These are phyloP conservation scores for Platalea minor DNA, from an alignment of 2,797 vertebrate species.

Conservation along the genomic window DNA sequence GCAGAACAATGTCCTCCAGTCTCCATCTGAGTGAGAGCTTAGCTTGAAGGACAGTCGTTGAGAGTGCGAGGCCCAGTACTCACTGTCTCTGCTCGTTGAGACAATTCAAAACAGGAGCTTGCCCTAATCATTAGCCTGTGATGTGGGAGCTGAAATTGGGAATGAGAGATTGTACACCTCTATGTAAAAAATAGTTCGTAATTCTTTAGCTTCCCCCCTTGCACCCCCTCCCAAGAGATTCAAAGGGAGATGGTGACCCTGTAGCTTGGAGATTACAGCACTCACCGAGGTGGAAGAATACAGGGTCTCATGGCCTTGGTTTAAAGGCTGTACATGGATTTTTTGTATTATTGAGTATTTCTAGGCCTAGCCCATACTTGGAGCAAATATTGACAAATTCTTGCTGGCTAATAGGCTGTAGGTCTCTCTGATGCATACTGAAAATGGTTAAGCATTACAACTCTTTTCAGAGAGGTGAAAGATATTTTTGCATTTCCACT, in stretches of 20 bases:
- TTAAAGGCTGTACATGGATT: background rate
- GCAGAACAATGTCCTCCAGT: background rate
- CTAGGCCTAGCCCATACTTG: background rate
- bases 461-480: background rate
- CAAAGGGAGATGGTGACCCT: background rate
- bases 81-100: background rate
- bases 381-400: background rate
- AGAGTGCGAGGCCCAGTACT: background rate
- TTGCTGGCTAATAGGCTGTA: background rate
- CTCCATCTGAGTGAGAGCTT: background rate
- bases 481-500: background rate
- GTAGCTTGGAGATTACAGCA: background rate
- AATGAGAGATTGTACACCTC: background rate
- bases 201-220: background rate
- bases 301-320: background rate
- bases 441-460: background rate
- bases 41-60: background rate
- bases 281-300: background rate
- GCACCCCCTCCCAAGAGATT: rapidly evolving
- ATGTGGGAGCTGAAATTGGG: background rate
- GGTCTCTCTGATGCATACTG: background rate
- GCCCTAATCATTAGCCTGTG: background rate
- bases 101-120: background rate
- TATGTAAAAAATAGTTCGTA: background rate
- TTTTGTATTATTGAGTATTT: background rate